phyloP scores from a whole-genome alignment of 2,113 vertebrate genomes.

The Rutilus rutilus region DNA sequence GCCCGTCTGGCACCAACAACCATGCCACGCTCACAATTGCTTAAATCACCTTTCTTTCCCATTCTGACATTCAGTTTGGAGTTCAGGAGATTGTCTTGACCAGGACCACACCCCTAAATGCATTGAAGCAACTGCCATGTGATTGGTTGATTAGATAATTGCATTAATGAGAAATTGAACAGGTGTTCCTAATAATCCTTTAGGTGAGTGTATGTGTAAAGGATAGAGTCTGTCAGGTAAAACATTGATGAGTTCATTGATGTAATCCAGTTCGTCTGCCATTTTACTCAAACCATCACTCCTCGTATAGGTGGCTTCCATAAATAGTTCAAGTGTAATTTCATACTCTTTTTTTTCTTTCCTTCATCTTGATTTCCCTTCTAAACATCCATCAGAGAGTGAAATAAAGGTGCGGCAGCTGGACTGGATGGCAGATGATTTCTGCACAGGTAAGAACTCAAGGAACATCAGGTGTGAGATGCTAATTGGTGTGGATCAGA shows the following conservation, averaged over 20 bases:
- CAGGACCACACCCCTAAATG: too few relatives aligned
- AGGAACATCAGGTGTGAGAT: neutral
- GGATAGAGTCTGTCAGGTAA: neutral
- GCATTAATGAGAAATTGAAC: too few relatives aligned
- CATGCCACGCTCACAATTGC: too few relatives aligned
- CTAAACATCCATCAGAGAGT: conserved; percentile 68
- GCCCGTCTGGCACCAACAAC: too few relatives aligned
- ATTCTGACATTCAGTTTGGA: too few relatives aligned
- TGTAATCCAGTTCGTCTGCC: neutral
- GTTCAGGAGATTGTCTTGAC: too few relatives aligned
- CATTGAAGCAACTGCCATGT: too few relatives aligned
- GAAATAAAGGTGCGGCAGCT: conserved; percentile 82
- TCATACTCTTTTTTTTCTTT: neutral
- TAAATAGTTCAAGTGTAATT: neutral
- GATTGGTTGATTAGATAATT: too few relatives aligned
- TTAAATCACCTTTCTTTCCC: too few relatives aligned
- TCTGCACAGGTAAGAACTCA: conserved; percentile 80
- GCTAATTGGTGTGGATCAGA: neutral
- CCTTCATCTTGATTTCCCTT: neutral
- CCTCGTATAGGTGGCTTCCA: neutral
- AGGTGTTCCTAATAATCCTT: too few relatives aligned
- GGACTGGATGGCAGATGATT: conserved; percentile 84
- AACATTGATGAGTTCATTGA: neutral
- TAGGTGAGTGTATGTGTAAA: too few relatives aligned
- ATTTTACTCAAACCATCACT: neutral